Evolutionary conservation across 2,797 vertebrate species (phyloP), one percentile per base, ranked within the genome.

Genomic region (Pogonophryne albipinna): DNA sequence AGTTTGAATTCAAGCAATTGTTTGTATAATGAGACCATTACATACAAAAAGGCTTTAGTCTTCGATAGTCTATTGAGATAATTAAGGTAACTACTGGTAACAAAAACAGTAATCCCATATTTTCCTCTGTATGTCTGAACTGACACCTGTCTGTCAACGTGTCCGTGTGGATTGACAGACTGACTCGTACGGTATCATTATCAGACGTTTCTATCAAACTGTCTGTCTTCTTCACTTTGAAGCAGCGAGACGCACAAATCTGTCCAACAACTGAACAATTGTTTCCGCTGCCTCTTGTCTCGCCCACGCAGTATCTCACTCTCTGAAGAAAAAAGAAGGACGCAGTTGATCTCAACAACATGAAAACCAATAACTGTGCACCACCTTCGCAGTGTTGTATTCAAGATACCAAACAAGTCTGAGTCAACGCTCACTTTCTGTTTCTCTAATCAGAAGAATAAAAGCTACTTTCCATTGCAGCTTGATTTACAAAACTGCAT

Each of bases 261-360:
- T 23, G 14, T 73, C 58, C 59, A 66, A 72, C 71, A 56, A 42
- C 52, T 34, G 52, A 78, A 73, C 64, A 44, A 50, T 69, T 42
- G 50, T 62, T 57, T 55, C 57, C 11, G 49, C 61, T 41, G 60
- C 70, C 56, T 80, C 38, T 50, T 13, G 57, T 73, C 47, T 70
- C 69, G 76, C 75, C 75, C 72, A 86, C 68, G 17, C 78, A 74
- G 56, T 7, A 12, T 66, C 60, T 70, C 65, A 23, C 45, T 31
- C 14, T 16, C 20, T 9, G 49, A 58, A 41, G 52, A 27, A 62
- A 44, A 27, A 62, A 44, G 19, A 5, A 60, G 66, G 20, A 55
- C 50, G 9, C 49, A 1, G 34, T 62, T 71, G 64, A 60, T 58
- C 57, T 71, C 57, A 5, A 62, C 31, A 56, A 66, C 74, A 59